Evolutionary conservation across 1,140 invertebrate genomes (phyloP), one percentile per base, ranked within the genome.

Genomic region (Paracyclopina nana): DNA sequence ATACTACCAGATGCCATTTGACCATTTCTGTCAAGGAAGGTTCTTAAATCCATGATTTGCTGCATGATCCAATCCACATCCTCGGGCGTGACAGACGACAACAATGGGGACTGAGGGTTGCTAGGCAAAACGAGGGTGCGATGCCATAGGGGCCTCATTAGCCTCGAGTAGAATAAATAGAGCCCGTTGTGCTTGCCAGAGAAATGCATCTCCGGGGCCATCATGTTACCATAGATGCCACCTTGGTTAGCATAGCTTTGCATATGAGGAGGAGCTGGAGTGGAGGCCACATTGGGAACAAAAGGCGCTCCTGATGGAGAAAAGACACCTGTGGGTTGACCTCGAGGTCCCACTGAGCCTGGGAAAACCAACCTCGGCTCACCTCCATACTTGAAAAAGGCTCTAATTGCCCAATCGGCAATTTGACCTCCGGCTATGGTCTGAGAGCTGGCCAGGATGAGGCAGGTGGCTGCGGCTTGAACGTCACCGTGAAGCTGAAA

Each of bases 151-250:
- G 81, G 78, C 50, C 82, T 68, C 5, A 95, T 62, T 56, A 95
- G 80, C 54, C 88, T 72, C 22, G 80, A 76, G 6, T 92, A 72
- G 60, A 85, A 90, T 3, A 94, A 68, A 66, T 94, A 96, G 0
- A 97, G 68, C 1, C 85, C 87, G 62, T 90, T 85, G 60, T 95
- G 88, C 65, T 90, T 90, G 3, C 80, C 74, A 2, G 83, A 87
- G 61, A 76, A 84, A 38, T 74, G 68, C 5, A 72, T 62, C 54
- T 74, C 72, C 42, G 72, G 53, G n/a, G 18, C 9, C 9, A 48
- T n/a, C 18, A 45, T 45, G 53, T 28, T 54, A 41, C 12, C 29
- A 34, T 4, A 54, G 24, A 12, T 14, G 16, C 14, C 22, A 14
- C 30, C 30, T 12, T 40, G 31, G 46, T n/a, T 53, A 31, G n/a